Percentiles rank a stretch among this genome's conserved stretches.
Evolutionary conservation across 2,797 vertebrate species (phyloP).

Genomic region (Falco concolor): DNA sequence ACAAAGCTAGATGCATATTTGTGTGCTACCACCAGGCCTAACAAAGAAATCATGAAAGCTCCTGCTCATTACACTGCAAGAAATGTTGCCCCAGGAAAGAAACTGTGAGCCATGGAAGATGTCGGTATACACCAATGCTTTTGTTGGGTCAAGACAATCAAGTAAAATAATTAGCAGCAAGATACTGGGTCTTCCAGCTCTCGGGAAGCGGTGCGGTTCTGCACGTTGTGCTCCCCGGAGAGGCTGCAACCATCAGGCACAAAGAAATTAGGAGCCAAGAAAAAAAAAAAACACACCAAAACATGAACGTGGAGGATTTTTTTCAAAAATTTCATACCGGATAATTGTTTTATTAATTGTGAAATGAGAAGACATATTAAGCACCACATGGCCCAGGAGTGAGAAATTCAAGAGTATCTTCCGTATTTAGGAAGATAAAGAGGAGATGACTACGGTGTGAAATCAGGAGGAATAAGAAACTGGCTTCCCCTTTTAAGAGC

Average conservation of each 20-base stretch:
- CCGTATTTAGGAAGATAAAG: conserved; percentile 60
- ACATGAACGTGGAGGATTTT: background rate
- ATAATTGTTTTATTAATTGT: conserved; percentile 61
- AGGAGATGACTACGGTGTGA: conserved; percentile 60
- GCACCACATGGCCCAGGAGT: background rate
- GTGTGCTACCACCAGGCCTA: background rate
- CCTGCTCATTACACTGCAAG: background rate
- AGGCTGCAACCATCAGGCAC: background rate
- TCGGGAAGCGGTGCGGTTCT: conserved; percentile 5
- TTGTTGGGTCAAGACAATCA: conserved; percentile 60
- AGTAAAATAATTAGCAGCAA: conserved; percentile 59
- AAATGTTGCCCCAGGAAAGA: conserved; percentile 36
- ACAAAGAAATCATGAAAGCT: background rate
- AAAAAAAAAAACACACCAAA: background rate
- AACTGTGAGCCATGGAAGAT: conserved; percentile 36
- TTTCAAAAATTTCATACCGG: background rate
- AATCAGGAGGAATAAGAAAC: conserved; percentile 60
- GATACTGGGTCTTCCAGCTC: conserved; percentile 58
- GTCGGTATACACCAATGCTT: conserved; percentile 42
- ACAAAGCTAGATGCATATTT: rapidly evolving
- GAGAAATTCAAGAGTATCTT: conserved; percentile 58
- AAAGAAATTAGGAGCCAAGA: conserved; percentile 20
- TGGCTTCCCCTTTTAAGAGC: conserved; percentile 73
- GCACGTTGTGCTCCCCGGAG: background rate
- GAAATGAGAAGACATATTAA: conserved; percentile 25